Evolutionary conservation across 2,113 vertebrate genomes (phyloP).

Genomic region (Cyrtonyx montezumae): DNA sequence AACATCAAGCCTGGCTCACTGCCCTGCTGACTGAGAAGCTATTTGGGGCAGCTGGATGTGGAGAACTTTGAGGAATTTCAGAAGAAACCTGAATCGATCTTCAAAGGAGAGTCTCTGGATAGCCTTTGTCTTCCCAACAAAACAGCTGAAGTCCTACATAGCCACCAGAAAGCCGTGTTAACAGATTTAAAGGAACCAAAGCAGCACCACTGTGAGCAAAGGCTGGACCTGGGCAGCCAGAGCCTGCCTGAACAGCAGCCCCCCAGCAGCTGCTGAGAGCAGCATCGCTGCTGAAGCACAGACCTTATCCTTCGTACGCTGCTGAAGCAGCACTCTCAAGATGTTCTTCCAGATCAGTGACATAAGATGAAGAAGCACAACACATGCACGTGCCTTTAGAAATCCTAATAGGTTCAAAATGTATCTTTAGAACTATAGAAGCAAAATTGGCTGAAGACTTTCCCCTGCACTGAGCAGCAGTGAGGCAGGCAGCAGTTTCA

Average conservation of each 20-base stretch:
- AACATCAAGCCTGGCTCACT: background rate
- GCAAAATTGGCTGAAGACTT: background rate
- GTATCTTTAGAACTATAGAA: background rate
- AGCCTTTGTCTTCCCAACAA: background rate
- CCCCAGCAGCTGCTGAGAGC: background rate
- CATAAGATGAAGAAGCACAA: background rate
- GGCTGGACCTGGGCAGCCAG: background rate
- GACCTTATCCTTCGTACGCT: background rate
- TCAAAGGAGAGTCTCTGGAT: background rate
- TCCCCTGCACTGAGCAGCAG: background rate
- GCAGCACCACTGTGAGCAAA: background rate
- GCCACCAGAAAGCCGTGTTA: background rate
- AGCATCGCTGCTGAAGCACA: background rate
- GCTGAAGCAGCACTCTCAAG: background rate
- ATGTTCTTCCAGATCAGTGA: too few relatives aligned
- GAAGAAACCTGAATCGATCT: background rate
- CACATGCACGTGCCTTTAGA: background rate
- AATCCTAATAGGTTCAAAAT: background rate
- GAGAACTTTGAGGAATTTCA: slow-evolving; percentile 9
- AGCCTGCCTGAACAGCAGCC: background rate
- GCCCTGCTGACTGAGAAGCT: background rate
- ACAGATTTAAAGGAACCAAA: background rate
- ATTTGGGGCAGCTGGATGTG: background rate
- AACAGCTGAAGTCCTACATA: background rate
- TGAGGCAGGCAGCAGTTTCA: background rate